Base-by-base conservation (phyloP, 1,140 invertebrate genomes). In the Lysiphlebus fabarum region DNA sequence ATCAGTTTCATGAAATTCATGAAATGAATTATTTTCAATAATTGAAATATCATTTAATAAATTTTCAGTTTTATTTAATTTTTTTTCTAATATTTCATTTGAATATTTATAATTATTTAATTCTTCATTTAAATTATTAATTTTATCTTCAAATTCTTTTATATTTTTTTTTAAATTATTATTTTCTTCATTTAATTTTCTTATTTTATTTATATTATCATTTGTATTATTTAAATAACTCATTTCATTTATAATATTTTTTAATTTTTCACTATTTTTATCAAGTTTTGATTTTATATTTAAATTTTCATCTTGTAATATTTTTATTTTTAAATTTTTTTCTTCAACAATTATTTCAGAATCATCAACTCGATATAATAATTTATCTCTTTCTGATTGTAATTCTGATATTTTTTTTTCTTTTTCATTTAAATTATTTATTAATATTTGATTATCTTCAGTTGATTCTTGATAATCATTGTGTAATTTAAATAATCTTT, bases 391-490 rank as follows among this genome's bases (percentile, higher is more conserved):
- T 38, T 50, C 38, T 1, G 36, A 17, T 41, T 44, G 17, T 7
- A 58, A 26, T 33, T 50, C 12, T 12, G 50, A 10, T 4, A 58
- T 50, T 34, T 51, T 6, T 33, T 51, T 9, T 12, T 36, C 41
- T 51, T 50, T 58, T 43, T 14, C 47, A n/a, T 9, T 9, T 10
- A 58, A n/a, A 12, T 50, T 33, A 2, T 12, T 36, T 8, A 38
- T 58, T 12, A 58, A 36, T 36, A 51, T 41, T 43, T 58, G 10
- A 14, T 51, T 42, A 34, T 49, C 40, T 17, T 51, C 51, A 10
- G 48, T 58, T 34, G 50, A 14, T 36, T 51, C 43, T 4, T 41
- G 34, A 17, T 58, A 47, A n/a, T 58, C 48, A 42, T 58, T 58
- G 6, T 58, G 47, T 6, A 58, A 11, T 43, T 40, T 11, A 7